Base-by-base conservation (phyloP, 2,888 invertebrate genomes). In the Sepioteuthis lessoniana region DNA sequence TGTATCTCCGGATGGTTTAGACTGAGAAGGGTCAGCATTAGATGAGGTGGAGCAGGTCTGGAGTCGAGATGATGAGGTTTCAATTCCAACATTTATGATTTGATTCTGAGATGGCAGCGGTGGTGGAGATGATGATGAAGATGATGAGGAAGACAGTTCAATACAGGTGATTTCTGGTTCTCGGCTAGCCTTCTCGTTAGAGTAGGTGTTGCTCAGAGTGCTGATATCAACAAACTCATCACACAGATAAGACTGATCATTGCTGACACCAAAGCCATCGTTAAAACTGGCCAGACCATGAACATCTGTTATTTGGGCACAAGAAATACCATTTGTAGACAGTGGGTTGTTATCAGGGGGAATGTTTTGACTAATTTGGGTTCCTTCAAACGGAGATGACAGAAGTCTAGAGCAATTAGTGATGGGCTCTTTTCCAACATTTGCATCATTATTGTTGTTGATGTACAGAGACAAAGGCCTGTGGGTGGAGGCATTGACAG, bases 141-240 rank as follows among this genome's bases (percentile, higher is more conserved):
- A 76, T 10, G 76, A 76, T 2, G 92, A 47, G 47, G 92, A 38
- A 92, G 92, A 92, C 31, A 92, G 35, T 47, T 92, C 92, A n/a
- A 92, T 92, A 28, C 92, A 92, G 46, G 92, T 92, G 31, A 92
- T 92, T 92, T 92, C 92, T 10, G 92, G 46, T 7, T 92, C 92
- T 92, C 42, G 46, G n/a, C 47, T 92, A 35, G 42, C 92, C 47
- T 42, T 47, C 42, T 38, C n/a, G 16, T 46, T 47, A 16, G 92
- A 92, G 47, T 92, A 92, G 21, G 42, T 46, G 28, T 28, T 47
- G 47, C 31, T 92, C 47, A 92, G 38, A 47, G 92, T 46, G 47
- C 47, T 92, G 28, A 92, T 92, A 46, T 92, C 92, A n/a, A 92
- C 92, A 92, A 92, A 92, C 42, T 92, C 92, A 47, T 92, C 92